These are phyloP conservation scores for Phymastichus coffea DNA, from an alignment of 1,140 invertebrate genomes.

Conservation along the genomic window DNA sequence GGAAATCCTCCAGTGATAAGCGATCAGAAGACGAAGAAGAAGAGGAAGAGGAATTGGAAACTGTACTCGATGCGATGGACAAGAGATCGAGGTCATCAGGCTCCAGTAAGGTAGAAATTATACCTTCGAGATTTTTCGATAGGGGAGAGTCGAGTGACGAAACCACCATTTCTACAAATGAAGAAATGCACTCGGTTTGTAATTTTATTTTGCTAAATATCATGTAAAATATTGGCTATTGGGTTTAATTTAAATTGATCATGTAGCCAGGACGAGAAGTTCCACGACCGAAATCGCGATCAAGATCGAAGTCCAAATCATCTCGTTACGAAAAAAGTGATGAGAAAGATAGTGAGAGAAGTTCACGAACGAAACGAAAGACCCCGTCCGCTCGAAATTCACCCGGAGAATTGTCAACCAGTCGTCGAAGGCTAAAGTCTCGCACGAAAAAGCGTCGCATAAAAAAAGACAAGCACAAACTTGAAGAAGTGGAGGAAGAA, in stretches of 20 bases:
- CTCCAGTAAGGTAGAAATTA: slow-evolving; percentile 21
- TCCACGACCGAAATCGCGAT: too few relatives aligned
- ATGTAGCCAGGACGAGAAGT: too few relatives aligned
- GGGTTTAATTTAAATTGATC: too few relatives aligned
- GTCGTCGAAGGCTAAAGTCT: background rate
- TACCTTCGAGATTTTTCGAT: slow-evolving; percentile 9
- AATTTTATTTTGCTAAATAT: background rate
- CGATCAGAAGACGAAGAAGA: slow-evolving; percentile 9
- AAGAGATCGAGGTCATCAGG: slow-evolving; percentile 8
- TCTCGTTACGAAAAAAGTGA: background rate
- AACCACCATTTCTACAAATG: slow-evolving; percentile 22
- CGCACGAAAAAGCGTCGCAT: slow-evolving; percentile 25
- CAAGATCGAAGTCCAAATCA: slow-evolving; percentile 3
- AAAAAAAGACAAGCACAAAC: slow-evolving; percentile 24
- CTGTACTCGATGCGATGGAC: background rate
- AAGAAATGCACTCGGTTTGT: slow-evolving; percentile 29
- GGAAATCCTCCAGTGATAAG: slow-evolving; percentile 2
- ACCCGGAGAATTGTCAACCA: slow-evolving; percentile 10
- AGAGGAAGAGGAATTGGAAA: slow-evolving; percentile 1
- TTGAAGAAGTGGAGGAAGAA: slow-evolving; percentile 4
- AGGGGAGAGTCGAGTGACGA: slow-evolving; percentile 19
- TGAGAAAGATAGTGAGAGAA: background rate
- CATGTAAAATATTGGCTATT: background rate
- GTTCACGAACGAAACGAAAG: slow-evolving; percentile 23
- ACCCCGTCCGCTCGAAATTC: slow-evolving; percentile 20